Evolutionary conservation across 2,113 vertebrate species (phyloP).

Genomic region (Rhagologus leucostigma): DNA sequence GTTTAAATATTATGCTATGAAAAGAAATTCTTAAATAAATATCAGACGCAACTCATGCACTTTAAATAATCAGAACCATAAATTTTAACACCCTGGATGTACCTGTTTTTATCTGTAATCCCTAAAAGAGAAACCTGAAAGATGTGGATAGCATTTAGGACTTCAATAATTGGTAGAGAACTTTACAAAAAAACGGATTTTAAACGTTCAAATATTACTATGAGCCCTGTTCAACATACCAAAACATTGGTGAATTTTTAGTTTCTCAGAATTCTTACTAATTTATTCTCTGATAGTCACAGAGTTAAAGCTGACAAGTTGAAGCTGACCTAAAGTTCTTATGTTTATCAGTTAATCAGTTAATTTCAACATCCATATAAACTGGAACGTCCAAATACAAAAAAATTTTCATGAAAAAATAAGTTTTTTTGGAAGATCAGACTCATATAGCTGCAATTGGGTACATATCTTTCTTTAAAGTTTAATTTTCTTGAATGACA

Average conservation of each 20-base stretch:
- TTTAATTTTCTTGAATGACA: not conserved
- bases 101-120: not conserved
- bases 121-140: not conserved
- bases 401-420: not conserved
- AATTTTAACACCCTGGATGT: not conserved
- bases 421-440: not conserved
- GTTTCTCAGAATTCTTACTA: not conserved
- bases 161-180: not conserved
- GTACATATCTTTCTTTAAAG: not conserved
- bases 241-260: not conserved
- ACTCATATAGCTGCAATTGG: not conserved
- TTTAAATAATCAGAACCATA: not conserved
- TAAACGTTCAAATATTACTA: not conserved
- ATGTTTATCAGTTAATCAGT: not conserved
- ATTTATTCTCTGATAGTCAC: not conserved
- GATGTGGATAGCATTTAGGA: not conserved
- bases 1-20: not conserved
- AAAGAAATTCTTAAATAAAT: not conserved
- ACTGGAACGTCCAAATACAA: not conserved
- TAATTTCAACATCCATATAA: not conserved
- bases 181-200: not conserved
- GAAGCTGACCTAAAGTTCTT: not conserved
- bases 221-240: not conserved
- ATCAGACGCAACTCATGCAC: not conserved
- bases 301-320: not conserved